Conservation (phyloP, 2,113 vertebrate species). For the Grus americana region DNA sequence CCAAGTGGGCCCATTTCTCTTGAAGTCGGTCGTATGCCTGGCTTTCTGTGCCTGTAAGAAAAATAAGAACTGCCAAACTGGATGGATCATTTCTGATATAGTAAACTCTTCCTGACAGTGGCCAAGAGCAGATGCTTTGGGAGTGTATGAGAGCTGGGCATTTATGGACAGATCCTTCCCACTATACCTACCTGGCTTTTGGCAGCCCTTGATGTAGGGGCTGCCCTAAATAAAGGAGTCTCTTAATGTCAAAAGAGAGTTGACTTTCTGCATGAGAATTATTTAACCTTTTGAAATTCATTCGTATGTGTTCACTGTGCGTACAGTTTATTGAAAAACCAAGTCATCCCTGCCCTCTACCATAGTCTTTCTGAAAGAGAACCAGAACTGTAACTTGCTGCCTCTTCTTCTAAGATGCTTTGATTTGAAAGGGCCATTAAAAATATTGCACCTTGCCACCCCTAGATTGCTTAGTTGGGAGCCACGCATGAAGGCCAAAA, state of each 20-base stretch:
- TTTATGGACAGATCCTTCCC: neutral
- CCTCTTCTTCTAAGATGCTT: neutral
- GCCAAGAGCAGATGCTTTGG: constrained; percentile 13
- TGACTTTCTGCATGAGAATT: neutral
- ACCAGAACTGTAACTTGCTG: neutral
- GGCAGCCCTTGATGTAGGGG: neutral
- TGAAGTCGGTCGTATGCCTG: neutral
- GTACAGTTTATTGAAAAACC: neutral
- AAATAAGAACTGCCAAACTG: neutral
- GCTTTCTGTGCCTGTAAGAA: neutral
- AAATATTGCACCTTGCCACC: neutral
- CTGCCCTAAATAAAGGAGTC: neutral
- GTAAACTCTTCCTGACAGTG: neutral
- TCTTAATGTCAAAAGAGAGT: neutral
- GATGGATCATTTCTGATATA: neutral
- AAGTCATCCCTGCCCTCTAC: neutral
- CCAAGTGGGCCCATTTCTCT: neutral
- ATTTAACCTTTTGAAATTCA: neutral
- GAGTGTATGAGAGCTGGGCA: neutral
- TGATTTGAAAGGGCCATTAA: neutral
- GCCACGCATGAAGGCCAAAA: neutral
- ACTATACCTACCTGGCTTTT: neutral
- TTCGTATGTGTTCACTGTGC: neutral
- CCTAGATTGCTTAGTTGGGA: neutral
- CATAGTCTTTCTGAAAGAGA: neutral